Evolutionary conservation across 1,140 invertebrate genomes (phyloP).

Genomic region (Drosophila elegans): DNA sequence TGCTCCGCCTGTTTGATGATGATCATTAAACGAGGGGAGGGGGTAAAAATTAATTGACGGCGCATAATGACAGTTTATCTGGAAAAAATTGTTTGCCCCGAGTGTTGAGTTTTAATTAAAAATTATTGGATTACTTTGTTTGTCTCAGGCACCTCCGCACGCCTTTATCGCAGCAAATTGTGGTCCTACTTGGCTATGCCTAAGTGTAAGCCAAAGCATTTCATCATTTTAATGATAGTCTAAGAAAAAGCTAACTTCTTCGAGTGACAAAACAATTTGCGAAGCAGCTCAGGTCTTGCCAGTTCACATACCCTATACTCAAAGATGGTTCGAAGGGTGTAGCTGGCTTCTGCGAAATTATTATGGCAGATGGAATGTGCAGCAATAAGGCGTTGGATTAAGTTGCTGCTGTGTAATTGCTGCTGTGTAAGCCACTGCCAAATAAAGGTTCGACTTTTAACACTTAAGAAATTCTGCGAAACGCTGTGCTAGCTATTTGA

Average conservation of each 20-base stretch:
- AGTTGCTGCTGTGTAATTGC: slow-evolving; percentile 31
- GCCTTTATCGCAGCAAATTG: not conserved
- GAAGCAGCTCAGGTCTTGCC: slow-evolving; percentile 50
- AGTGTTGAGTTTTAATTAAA: slow-evolving; percentile 84
- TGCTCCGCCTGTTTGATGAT: slow-evolving; percentile 63
- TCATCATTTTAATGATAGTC: slow-evolving; percentile 82
- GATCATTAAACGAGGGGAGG: slow-evolving; percentile 65
- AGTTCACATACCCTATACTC: slow-evolving; percentile 14
- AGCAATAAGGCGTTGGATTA: slow-evolving; percentile 28
- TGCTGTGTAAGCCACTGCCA: slow-evolving; percentile 15
- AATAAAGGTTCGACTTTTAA: slow-evolving; percentile 24
- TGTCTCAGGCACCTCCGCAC: slow-evolving; percentile 22
- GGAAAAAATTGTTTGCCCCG: slow-evolving; percentile 83
- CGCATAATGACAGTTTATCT: slow-evolving; percentile 83
- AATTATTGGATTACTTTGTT: slow-evolving; percentile 82
- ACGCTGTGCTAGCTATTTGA: not conserved
- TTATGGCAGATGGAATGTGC: slow-evolving; percentile 35
- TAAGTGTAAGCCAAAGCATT: slow-evolving; percentile 83
- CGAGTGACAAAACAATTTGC: slow-evolving; percentile 60
- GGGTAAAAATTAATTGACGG: slow-evolving; percentile 80
- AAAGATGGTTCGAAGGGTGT: slow-evolving; percentile 45
- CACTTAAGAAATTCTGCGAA: slow-evolving; percentile 7
- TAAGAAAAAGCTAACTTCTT: slow-evolving; percentile 48
- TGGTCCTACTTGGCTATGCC: slow-evolving; percentile 77
- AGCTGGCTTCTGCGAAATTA: slow-evolving; percentile 39